These are phyloP conservation scores for Polylopha cassiicola DNA, from an alignment of 2,888 invertebrate genomes.

Conservation along the genomic window DNA sequence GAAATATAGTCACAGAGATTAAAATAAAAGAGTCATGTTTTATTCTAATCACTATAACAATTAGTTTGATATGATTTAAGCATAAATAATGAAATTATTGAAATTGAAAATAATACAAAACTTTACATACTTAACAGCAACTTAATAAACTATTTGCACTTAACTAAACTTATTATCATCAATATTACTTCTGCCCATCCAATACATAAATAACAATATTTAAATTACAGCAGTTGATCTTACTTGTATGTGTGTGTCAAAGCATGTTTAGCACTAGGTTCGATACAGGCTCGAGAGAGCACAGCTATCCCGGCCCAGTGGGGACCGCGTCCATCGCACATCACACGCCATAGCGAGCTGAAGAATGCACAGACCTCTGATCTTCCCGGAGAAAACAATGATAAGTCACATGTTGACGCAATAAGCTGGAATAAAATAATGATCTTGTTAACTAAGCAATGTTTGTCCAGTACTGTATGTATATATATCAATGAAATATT, in stretches of 20 bases:
- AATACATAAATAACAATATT: no score
- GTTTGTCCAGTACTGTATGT: no score
- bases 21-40: no score
- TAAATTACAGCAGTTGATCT: constrained; percentile 26
- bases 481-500: no score
- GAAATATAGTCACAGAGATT: no score
- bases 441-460: no score
- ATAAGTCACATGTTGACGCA: constrained; percentile 79
- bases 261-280: constrained; percentile 78
- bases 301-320: constrained; percentile 83
- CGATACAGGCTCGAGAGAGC: constrained; percentile 78
- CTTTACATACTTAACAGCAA: neutral
- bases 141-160: no score
- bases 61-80: no score
- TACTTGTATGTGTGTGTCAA: constrained; percentile 82
- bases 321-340: constrained; percentile 76
- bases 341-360: constrained; percentile 80
- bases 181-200: no score
- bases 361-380: constrained; percentile 81
- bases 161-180: no score
- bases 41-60: no score
- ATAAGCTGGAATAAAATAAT: constrained; percentile 70
- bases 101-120: neutral
- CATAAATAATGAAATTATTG: constrained; percentile 1
- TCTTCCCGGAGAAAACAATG: constrained; percentile 81